phyloP scores from a whole-genome alignment of 2,888 invertebrate species.

The Dermolepida albohirtum region DNA sequence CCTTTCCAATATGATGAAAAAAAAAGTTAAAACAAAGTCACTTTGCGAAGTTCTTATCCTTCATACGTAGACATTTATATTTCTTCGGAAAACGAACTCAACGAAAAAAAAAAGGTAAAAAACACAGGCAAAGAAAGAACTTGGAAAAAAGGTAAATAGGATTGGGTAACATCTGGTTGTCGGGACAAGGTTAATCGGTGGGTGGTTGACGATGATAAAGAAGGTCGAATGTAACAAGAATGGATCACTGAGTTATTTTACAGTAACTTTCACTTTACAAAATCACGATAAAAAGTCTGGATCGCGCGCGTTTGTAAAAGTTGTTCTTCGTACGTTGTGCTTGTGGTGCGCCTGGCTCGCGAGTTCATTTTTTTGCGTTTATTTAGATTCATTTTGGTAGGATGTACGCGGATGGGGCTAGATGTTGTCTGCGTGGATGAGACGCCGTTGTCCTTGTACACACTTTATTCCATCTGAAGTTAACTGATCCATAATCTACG shows the following conservation, averaged over 20 bases:
- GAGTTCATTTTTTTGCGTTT: conserved; percentile 1
- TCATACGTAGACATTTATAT: conserved; percentile 33
- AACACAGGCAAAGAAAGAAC: conserved; percentile 2
- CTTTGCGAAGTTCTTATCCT: conserved; percentile 29
- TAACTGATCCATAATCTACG: conserved; percentile 41
- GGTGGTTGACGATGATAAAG: background rate
- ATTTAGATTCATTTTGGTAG: too few species aligned
- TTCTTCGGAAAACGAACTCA: conserved; percentile 19
- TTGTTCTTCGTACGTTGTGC: too few species aligned
- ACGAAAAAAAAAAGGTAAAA: background rate
- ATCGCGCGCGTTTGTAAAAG: background rate
- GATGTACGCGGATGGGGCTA: background rate
- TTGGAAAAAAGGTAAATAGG: conserved; percentile 17
- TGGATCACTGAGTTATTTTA: conserved; percentile 32
- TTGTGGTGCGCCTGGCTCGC: background rate
- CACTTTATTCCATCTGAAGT: conserved; percentile 11
- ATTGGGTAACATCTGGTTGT: conserved; percentile 17
- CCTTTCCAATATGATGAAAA: conserved; percentile 3
- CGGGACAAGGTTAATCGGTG: background rate
- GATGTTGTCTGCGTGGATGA: conserved; percentile 6
- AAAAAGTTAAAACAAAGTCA: conserved; percentile 34
- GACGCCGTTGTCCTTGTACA: background rate
- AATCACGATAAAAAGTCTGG: conserved; percentile 35
- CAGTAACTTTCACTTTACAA: conserved; percentile 28
- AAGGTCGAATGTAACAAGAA: background rate